Evolutionary conservation across 2,113 vertebrate species (phyloP), one percentile per base, ranked within the genome.

Genomic region (Chascanopsetta lugubris): DNA sequence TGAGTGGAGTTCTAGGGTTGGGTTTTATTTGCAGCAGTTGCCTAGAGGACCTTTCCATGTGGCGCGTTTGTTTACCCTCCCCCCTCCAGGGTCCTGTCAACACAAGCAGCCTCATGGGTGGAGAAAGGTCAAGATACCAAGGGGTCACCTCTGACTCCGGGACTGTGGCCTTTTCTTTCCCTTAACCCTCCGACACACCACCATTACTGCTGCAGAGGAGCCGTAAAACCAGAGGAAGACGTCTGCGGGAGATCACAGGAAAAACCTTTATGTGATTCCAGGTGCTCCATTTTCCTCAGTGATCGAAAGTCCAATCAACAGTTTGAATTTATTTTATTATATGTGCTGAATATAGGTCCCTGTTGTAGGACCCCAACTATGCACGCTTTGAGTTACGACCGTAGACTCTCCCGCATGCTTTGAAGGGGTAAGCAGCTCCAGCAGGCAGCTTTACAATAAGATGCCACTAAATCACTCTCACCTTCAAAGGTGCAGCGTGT

Each of bases 41-140:
- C 61, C 49, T 53, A 13, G 40, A 79, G 24, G 59, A 61, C 50
- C 73, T 80, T 56, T 70, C 72, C 64, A 61, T 55, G 34, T 54
- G 66, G 58, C 50, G 60, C 22, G 55, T 84, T 87, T 84, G 64
- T 53, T 76, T 75, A 64, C 59, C 80, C 84, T 72, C 60, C 84
- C 85, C 82, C 83, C 81, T 56, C 49, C 47, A 36, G 58, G 64
- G 36, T 45, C 29, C 61, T 79, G 79, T 90, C 84, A 90, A 83
- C 82, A 87, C 79, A 13, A 26, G 42, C 48, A 12, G 40, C 57
- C 59, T 70, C 18, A 9, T 62, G 69, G 27, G 64, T 58, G 47
- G 43, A 66, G 72, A 81, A 68, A 71, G 79, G 79, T 80, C 69
- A 64, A 53, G 46, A 58, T 72, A 66, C 38, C 79, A 70, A 27